A percentile compares a stretch with the other conserved stretches of the same genome.
phyloP scores from a whole-genome alignment of 2,888 invertebrate genomes.

The Mythimna impura region DNA sequence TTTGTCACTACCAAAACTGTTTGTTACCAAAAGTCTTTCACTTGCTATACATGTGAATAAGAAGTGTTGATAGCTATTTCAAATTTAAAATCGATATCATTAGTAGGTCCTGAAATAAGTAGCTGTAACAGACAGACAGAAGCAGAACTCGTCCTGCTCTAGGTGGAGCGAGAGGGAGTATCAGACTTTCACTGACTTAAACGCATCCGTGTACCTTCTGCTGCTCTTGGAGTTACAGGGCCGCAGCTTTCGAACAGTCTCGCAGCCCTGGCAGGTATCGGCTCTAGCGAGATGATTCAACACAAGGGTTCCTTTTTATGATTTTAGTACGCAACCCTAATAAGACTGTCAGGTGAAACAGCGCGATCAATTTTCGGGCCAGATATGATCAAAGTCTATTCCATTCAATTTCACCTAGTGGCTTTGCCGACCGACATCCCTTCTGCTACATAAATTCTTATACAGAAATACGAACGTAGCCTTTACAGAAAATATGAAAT shows the following conservation, averaged over 20 bases:
- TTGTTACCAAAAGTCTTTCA: not conserved
- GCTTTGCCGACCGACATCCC: conserved; percentile 23
- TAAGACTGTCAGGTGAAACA: conserved; percentile 39
- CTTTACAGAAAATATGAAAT: conserved; percentile 18
- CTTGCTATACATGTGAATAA: not conserved
- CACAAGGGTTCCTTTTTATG: not conserved
- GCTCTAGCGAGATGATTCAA: not conserved
- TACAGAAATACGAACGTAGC: conserved; percentile 6
- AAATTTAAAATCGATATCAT: not conserved
- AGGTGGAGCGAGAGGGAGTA: too few species aligned
- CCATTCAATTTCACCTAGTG: conserved; percentile 40
- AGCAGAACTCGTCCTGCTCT: too few species aligned
- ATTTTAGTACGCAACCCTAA: not conserved
- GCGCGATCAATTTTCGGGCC: conserved; percentile 42
- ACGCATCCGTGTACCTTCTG: too few species aligned
- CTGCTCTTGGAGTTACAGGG: too few species aligned
- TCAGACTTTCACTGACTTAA: too few species aligned
- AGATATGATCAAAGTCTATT: conserved; percentile 45
- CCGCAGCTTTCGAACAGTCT: too few species aligned
- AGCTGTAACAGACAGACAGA: not conserved
- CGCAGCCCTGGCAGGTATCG: too few species aligned
- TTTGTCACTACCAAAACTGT: not conserved
- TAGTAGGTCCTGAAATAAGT: not conserved
- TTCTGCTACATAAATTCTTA: conserved; percentile 35
- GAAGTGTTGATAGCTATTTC: not conserved